Evolutionary conservation across 2,113 vertebrate genomes (phyloP).

Genomic region (Serinus canaria): DNA sequence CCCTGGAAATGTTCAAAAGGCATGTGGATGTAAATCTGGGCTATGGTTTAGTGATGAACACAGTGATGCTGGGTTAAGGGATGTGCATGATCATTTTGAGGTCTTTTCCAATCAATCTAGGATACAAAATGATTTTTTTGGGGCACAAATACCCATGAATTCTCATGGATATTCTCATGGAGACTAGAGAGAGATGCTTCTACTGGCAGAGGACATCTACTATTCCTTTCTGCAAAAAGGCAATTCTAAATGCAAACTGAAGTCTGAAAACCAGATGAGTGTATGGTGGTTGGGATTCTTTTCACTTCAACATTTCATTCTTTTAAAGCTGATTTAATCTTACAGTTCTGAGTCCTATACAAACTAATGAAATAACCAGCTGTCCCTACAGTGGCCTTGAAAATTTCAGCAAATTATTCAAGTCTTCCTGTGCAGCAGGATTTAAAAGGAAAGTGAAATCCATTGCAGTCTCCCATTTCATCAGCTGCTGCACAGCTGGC

Average conservation of each 20-base stretch:
- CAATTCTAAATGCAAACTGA: background rate
- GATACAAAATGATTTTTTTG: background rate
- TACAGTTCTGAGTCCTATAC: background rate
- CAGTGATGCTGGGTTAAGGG: fast-evolving
- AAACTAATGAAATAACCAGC: background rate
- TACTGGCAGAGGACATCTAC: background rate
- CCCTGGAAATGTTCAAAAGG: background rate
- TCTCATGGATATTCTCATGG: background rate
- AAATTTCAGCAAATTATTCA: background rate
- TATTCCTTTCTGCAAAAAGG: background rate
- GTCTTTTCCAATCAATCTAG: background rate
- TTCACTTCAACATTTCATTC: background rate
- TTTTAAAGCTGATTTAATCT: background rate
- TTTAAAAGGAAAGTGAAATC: background rate
- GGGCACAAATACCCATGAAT: background rate
- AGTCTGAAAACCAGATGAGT: background rate
- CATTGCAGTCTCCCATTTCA: background rate
- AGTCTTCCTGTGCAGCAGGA: background rate
- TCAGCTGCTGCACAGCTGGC: background rate
- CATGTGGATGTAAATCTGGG: background rate
- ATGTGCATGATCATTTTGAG: background rate
- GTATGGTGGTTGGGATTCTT: background rate
- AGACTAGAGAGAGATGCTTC: background rate
- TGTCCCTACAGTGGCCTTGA: background rate
- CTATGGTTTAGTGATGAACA: background rate